These are phyloP conservation scores for Sebastiscus tertius DNA, from an alignment of 2,797 vertebrate genomes.

Conservation along the genomic window DNA sequence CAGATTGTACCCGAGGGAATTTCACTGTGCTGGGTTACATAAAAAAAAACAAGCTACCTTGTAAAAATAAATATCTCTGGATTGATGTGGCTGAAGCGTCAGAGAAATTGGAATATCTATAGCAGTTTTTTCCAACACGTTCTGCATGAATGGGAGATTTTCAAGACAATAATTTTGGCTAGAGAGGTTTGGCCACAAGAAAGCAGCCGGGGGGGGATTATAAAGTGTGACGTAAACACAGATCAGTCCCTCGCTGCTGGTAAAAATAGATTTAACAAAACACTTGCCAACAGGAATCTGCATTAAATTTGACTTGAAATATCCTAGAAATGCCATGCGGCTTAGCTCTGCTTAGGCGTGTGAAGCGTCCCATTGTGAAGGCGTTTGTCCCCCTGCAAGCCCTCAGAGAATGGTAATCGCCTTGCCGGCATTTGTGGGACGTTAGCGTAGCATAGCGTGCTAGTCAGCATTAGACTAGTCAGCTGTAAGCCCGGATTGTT, in stretches of 20 bases:
- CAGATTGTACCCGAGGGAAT: conserved; percentile 11
- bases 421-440: conserved; percentile 22
- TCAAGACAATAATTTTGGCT: conserved; percentile 49
- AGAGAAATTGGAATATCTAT: conserved; percentile 22
- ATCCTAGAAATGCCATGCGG: conserved; percentile 43
- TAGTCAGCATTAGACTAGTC: conserved; percentile 21
- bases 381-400: background rate
- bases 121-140: conserved; percentile 18
- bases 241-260: conserved; percentile 27
- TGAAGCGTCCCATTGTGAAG: conserved; percentile 43
- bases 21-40: conserved; percentile 23
- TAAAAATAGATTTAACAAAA: conserved; percentile 65
- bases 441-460: conserved; percentile 25
- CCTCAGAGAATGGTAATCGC: conserved; percentile 22
- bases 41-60: conserved; percentile 48
- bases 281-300: conserved; percentile 50
- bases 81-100: conserved; percentile 56
- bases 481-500: conserved; percentile 44
- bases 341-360: conserved; percentile 39
- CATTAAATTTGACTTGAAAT: conserved; percentile 49
- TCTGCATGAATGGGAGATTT: conserved; percentile 51
- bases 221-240: conserved; percentile 52
- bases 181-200: conserved; percentile 57
- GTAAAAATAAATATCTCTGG: conserved; percentile 61
- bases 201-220: conserved; percentile 40